Conservation (phyloP, 2,113 vertebrate genomes). For the Poeciliopsis turrubarensis region DNA sequence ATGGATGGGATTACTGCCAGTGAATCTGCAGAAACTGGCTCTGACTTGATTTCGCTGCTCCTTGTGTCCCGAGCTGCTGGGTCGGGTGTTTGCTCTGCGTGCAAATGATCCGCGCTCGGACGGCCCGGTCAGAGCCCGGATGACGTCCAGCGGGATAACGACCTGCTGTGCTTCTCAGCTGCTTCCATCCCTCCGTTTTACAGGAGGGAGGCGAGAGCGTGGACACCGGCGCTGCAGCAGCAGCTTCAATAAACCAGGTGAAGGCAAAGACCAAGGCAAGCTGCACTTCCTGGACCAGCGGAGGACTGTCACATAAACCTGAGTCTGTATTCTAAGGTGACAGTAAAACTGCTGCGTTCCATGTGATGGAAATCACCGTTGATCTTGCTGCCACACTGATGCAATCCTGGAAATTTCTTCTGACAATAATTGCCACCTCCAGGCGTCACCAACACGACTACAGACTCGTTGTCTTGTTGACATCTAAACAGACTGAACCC, state of each 20-base stretch:
- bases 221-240: neutral
- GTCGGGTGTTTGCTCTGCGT: neutral
- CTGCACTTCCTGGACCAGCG: too few relatives aligned
- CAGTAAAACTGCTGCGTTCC: neutral
- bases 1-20: constrained; percentile 29
- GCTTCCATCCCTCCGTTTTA: neutral
- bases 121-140: neutral
- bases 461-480: neutral
- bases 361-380: neutral
- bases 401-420: neutral
- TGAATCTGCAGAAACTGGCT: constrained; percentile 32
- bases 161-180: constrained; percentile 5
- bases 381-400: neutral
- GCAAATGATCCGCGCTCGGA: constrained; percentile 13
- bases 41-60: constrained; percentile 19
- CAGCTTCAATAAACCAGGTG: neutral
- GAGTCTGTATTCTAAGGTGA: neutral
- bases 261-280: too few relatives aligned
- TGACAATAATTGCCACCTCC: neutral
- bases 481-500: neutral
- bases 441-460: neutral
- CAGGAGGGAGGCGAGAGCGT: neutral
- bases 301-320: too few relatives aligned
- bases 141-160: neutral
- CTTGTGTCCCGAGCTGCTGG: constrained; percentile 7